phyloP scores from a whole-genome alignment of 2,888 invertebrate genomes.

The Rosalia funebris region DNA sequence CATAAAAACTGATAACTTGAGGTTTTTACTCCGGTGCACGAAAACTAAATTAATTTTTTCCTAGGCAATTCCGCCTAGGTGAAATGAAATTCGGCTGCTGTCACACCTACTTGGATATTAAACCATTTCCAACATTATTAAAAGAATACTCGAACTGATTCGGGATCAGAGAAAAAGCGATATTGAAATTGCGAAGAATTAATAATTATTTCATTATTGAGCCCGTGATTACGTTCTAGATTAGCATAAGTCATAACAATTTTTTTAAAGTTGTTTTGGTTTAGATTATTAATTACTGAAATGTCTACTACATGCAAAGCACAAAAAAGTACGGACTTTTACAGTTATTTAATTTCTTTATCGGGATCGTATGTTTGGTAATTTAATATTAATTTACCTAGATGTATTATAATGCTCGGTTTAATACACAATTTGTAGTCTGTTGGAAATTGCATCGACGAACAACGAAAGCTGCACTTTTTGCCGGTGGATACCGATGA shows the following conservation, averaged over 20 bases:
- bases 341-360: conserved; percentile 1
- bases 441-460: neutral
- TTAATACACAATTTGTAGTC: neutral
- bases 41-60: conserved; percentile 4
- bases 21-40: neutral
- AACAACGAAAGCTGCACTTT: neutral
- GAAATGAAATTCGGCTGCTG: neutral
- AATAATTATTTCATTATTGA: conserved; percentile 1
- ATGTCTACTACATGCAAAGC: neutral
- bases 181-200: neutral
- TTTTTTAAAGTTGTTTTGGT: neutral
- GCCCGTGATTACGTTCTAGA: neutral
- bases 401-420: neutral
- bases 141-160: neutral
- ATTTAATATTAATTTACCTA: neutral
- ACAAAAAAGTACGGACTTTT: neutral
- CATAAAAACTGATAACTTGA: neutral
- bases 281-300: neutral
- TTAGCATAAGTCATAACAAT: neutral
- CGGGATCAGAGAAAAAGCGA: neutral
- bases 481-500: neutral
- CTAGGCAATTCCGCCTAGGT: neutral
- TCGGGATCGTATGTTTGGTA: neutral
- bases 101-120: conserved; percentile 2
- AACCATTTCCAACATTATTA: conserved; percentile 2